Evolutionary conservation across 2,113 vertebrate genomes (phyloP), one percentile per base, ranked within the genome.

Genomic region (Calyptommatus sinebrachiatus): DNA sequence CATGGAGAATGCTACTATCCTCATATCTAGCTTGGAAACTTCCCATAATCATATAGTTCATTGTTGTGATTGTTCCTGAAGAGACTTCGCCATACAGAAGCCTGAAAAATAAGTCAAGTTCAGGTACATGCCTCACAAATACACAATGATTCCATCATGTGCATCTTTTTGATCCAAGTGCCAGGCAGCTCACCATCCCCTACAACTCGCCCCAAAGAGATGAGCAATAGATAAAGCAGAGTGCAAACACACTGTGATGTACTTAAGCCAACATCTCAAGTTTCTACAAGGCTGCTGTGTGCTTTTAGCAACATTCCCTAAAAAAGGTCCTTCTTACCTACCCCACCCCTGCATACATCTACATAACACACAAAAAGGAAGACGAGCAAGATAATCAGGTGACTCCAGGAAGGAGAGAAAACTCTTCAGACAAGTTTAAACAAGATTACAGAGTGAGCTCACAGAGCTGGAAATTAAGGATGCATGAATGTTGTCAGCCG

Each of bases 321-420:
- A 26, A 65, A 65, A 26, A 65, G 26, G 9, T 65, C 63, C n/a
- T 28, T 4, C n/a, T 41, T 41, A 41, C 46, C 22, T 48, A n/a
- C 50, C 7, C 22, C 31, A 28, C 1, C 7, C 24, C 29, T 14
- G 0, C 26, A 26, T 45, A 16, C 35, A 12, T 5, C 22, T 35
- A 57, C 14, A 10, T 62, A 80, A 67, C n/a, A 66, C 68, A 83
- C 50, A 65, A 21, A 41, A 60, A 35, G 50, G 29, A 72, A 71
- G 35, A 57, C 4, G 12, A 85, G 73, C 84, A 79, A 62, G 35
- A 85, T 89, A 76, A 86, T 80, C 87, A 77, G 84, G 76, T 72
- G 73, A 48, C 21, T 68, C 24, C 70, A 76, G 77, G 20, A 18
- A 21, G 50, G 26, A 45, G 31, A 31, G 22, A 21, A n/a, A 50